Evolutionary conservation across 2,888 invertebrate genomes (phyloP).

Genomic region (Lasioglossum lativentre): DNA sequence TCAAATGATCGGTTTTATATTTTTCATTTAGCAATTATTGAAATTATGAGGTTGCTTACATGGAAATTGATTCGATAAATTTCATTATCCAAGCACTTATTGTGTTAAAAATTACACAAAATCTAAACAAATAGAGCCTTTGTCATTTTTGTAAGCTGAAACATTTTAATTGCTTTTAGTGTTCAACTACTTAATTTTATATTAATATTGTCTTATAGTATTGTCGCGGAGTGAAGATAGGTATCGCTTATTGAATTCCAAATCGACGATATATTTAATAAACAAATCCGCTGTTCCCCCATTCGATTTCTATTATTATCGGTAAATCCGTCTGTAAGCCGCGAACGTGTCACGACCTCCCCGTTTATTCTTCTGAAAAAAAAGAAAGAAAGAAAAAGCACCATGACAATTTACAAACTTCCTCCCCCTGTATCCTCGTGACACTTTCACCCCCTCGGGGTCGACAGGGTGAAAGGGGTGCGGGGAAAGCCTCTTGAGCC

Average conservation of each 20-base stretch:
- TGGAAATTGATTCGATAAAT: too few relatives aligned
- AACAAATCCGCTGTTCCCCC: background rate
- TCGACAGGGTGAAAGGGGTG: conserved; percentile 35
- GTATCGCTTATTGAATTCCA: background rate
- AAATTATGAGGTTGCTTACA: too few relatives aligned
- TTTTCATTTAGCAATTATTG: too few relatives aligned
- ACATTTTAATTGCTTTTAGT: too few relatives aligned
- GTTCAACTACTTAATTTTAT: too few relatives aligned
- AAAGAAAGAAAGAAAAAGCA: conserved; percentile 10
- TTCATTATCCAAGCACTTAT: too few relatives aligned
- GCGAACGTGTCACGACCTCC: conserved; percentile 2
- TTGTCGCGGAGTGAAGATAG: background rate
- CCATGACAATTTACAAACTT: conserved; percentile 65
- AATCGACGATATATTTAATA: background rate
- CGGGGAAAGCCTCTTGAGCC: conserved; percentile 63
- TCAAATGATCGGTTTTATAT: too few relatives aligned
- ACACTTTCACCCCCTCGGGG: conserved; percentile 27
- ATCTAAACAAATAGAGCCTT: too few relatives aligned
- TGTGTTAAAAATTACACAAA: too few relatives aligned
- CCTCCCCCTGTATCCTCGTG: conserved; percentile 36
- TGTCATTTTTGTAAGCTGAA: too few relatives aligned
- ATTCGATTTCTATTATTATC: background rate
- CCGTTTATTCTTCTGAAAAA: background rate
- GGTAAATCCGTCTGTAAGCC: background rate
- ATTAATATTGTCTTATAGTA: too few relatives aligned